Base-by-base conservation (phyloP, 1,140 invertebrate genomes). In the Mylabris phalerata region DNA sequence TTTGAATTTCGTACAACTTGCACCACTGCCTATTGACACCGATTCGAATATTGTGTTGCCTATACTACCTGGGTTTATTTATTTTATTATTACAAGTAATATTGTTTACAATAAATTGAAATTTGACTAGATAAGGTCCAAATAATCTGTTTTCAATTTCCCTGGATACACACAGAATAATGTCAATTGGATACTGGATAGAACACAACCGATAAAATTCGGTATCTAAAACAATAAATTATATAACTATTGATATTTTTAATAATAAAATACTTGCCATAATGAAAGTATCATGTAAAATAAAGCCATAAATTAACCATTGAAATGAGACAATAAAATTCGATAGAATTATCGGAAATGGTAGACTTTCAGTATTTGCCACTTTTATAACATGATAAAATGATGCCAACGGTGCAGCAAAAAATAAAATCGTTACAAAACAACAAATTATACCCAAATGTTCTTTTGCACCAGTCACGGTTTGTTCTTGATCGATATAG, bases 391-490 rank as follows among this genome's bases (percentile, higher is more conserved):
- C 89, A 75, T 90, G 85, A 41, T 88, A 78, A 62, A 92, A 70
- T 66, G 85, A 83, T 24, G 83, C 84, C 57, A 92, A 77, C 19
- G 90, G 90, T 42, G 89, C 85, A 27, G 85, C 87, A 72, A 91
- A 88, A 63, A 89, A 90, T 44, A 88, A 64, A 44, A 92, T 78
- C 9, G 88, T 89, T 4, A 90, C 75, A 39, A 78, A 67, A 66
- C 86, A 88, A 62, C 87, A 86, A 25, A 87, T 69, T 10, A 87
- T 55, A 44, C 75, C 74, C 39, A 80, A 68, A 66, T 73, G 60
- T 41, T 70, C 64, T 25, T 59, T 60, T 9, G 58, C 61, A 19
- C 54, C 41, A 48, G 58, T 50, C 10, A 48, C 10, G 10, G 59
- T 51, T 24, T 57, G 54, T 26, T 47, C 50, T 19, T 62, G 50